Conservation (phyloP, 1,140 invertebrate genomes). For the Chrysoperla carnea region DNA sequence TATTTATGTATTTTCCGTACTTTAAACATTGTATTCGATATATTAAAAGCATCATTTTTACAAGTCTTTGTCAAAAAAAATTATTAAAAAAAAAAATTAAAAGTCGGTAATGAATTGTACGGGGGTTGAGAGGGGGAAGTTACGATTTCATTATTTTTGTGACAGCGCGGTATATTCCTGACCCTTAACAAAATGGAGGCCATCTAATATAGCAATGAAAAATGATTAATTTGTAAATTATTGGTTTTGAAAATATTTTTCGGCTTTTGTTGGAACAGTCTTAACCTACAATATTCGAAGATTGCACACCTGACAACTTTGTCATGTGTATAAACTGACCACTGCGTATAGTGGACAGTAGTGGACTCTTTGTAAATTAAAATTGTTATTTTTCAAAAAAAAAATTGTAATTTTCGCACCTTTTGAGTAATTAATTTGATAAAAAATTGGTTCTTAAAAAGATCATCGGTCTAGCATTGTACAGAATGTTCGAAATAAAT, state of each 20-base stretch:
- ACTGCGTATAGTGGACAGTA: too few species aligned
- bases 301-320: too few species aligned
- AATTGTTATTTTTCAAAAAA: too few species aligned
- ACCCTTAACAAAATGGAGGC: conserved; percentile 51
- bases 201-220: conserved; percentile 42
- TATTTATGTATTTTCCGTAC: background rate
- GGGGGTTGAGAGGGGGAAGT: conserved; percentile 12
- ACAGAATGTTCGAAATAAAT: too few species aligned
- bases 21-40: background rate
- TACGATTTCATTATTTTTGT: conserved; percentile 28
- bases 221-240: background rate
- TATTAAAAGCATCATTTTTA: background rate
- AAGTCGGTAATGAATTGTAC: conserved; percentile 15
- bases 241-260: background rate
- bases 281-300: too few species aligned
- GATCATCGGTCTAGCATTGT: too few species aligned
- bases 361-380: too few species aligned
- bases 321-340: too few species aligned
- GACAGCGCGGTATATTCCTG: conserved; percentile 25
- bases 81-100: conserved; percentile 7
- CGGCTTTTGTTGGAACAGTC: too few species aligned
- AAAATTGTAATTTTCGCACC: too few species aligned
- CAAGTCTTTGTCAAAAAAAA: background rate
- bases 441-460: too few species aligned
- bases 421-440: too few species aligned